Evolutionary conservation across 2,888 invertebrate genomes (phyloP), one percentile per base, ranked within the genome.

Genomic region (Parnassius apollo): DNA sequence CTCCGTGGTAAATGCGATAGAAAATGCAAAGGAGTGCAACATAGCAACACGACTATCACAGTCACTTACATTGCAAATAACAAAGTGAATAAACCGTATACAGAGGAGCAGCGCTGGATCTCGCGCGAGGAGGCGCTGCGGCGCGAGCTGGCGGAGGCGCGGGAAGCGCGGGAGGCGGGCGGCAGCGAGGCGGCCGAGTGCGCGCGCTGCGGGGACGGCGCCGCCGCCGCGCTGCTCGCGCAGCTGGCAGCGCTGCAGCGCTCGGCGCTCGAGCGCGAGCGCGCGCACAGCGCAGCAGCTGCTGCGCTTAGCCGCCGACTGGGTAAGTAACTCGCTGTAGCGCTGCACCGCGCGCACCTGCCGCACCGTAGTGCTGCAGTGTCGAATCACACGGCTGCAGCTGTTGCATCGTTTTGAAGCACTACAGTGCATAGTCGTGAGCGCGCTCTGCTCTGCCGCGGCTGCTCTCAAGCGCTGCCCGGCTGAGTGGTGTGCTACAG

Each of bases 81-180:
- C 25, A 25, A 35, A 35, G 35, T 18, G 22, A 22, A 18, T 7
- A 9, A 7, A 8, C 3, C 25, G 11, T 45, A 4, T 45, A 46
- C 71, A 90, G 91, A 88, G 81, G 87, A 91, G 72, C 81, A 82
- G 35, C 86, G 89, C 22, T 91, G 91, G 91, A 73, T 83, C 62
- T 49, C 69, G 0, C 88, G 91, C 55, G 85, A 83, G 68, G 80
- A 82, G 66, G 73, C 77, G 0, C 76, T 91, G 1, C 85, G 92
- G 0, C 75, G 75, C 0, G 88, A 91, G 71, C 72, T 83, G 49
- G 59, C 64, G 7, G 82, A 77, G 65, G 79, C 83, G 18, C 82
- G 82, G 65, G 68, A 58, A 69, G 66, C 35, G 68, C 67, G 44
- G 63, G 64, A 25, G 42, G 54, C 35, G 70, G 59, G 42, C 46